Evolutionary conservation across 2,888 invertebrate genomes (phyloP).

Genomic region (Tetrapedia diversipes): DNA sequence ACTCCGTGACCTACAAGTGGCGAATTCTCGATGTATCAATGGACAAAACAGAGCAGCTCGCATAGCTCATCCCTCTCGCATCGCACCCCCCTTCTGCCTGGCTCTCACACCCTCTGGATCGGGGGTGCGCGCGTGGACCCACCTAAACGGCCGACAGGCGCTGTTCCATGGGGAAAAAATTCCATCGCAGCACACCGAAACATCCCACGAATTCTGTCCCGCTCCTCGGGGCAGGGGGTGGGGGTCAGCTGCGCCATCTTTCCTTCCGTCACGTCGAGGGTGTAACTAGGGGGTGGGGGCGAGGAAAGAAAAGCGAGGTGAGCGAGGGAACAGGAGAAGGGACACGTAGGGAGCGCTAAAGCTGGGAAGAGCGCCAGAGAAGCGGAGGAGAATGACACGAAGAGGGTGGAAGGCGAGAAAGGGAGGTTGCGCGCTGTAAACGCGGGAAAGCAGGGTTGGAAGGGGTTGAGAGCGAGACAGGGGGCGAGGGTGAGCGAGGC

Average conservation of each 20-base stretch:
- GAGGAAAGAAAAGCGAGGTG: background rate
- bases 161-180: conserved; percentile 40
- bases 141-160: conserved; percentile 12
- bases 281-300: background rate
- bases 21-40: conserved; percentile 60
- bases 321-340: background rate
- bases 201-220: conserved; percentile 44
- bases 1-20: conserved; percentile 61
- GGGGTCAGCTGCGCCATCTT: conserved; percentile 43
- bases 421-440: background rate
- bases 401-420: background rate
- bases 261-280: conserved; percentile 44
- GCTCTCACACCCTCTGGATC: background rate
- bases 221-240: background rate
- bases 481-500: background rate
- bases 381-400: background rate
- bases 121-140: conserved; percentile 26
- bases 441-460: conserved; percentile 5
- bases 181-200: conserved; percentile 51
- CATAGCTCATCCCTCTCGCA: conserved; percentile 40
- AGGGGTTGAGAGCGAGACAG: background rate
- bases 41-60: conserved; percentile 50
- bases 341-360: background rate
- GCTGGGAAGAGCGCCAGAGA: background rate
- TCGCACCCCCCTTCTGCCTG: conserved; percentile 15